These are phyloP conservation scores for Hydra vulgaris DNA, from an alignment of 30 jellyfish, hydroid and myxozoan genomes.

Conservation along the genomic window DNA sequence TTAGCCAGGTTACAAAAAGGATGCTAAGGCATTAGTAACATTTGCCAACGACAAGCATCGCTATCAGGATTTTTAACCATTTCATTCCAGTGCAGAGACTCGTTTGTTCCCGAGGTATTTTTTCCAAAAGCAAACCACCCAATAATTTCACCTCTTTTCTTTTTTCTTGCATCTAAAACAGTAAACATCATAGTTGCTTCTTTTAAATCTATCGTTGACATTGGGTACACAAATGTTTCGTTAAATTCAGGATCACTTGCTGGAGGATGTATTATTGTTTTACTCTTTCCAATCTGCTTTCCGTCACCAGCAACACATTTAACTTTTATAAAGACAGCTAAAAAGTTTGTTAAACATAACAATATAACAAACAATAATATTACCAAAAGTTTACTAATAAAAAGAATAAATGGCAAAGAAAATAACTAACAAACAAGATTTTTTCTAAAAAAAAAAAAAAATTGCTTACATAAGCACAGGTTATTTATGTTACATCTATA, in stretches of 20 bases:
- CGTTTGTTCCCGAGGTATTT: conserved; percentile 54
- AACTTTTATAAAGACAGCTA: conserved; percentile 79
- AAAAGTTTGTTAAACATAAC: too few species aligned
- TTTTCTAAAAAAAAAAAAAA: neutral
- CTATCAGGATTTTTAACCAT: conserved; percentile 41
- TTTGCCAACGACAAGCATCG: conserved; percentile 64
- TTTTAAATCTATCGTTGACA: conserved; percentile 63
- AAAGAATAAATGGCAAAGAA: too few species aligned
- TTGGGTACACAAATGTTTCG: conserved; percentile 78
- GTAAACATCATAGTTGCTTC: conserved; percentile 58
- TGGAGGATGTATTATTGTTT: conserved; percentile 59
- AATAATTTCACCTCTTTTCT: conserved; percentile 51
- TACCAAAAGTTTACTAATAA: too few species aligned
- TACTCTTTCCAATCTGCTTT: conserved; percentile 72
- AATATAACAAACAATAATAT: neutral
- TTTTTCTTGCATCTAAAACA: conserved; percentile 24
- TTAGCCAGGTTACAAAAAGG: too few species aligned
- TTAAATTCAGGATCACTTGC: conserved; percentile 80
- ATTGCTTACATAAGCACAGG: neutral
- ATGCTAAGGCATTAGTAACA: conserved; percentile 3
- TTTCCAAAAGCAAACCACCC: conserved; percentile 91
- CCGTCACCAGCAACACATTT: conserved; percentile 74
- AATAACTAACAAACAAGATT: neutral
- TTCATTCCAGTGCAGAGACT: conserved; percentile 64
- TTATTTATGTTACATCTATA: too few species aligned